A percentile compares a stretch with the other conserved stretches of the same genome.
phyloP scores from a whole-genome alignment of 2,113 vertebrate species.

The Gymnorhina tibicen region DNA sequence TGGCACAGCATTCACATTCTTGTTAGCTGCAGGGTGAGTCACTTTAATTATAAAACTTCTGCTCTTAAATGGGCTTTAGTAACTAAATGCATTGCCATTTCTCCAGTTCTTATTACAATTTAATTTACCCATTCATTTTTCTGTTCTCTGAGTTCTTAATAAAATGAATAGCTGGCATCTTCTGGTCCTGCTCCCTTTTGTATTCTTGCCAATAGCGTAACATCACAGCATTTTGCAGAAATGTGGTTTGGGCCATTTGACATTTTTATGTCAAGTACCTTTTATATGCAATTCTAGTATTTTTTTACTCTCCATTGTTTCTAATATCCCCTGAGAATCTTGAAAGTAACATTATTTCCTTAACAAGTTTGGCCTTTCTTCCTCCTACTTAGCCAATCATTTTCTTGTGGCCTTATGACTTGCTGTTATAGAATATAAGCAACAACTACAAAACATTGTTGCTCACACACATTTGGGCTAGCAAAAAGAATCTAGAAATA shows the following conservation, averaged over 20 bases:
- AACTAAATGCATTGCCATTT: conserved; percentile 12
- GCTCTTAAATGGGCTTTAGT: not conserved
- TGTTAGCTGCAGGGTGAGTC: not conserved
- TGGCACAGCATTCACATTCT: not conserved
- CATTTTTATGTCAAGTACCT: conserved; percentile 42
- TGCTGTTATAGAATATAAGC: not conserved
- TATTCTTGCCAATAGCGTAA: conserved; percentile 10
- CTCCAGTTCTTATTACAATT: conserved; percentile 6
- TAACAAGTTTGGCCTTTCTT: conserved; percentile 65
- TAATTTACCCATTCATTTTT: conserved; percentile 33
- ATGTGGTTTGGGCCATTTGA: not conserved
- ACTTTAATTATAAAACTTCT: conserved; percentile 1
- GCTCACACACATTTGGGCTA: not conserved
- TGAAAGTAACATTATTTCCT: conserved; percentile 57
- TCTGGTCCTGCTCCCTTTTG: not conserved
- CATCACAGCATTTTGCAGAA: conserved; percentile 28
- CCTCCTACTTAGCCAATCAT: not conserved
- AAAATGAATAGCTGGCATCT: conserved; percentile 31
- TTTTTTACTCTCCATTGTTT: conserved; percentile 62
- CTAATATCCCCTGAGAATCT: conserved; percentile 52
- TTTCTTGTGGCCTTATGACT: not conserved
- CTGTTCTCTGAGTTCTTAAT: conserved; percentile 14
- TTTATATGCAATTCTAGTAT: conserved; percentile 37
- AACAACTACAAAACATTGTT: not conserved
- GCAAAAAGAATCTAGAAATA: not conserved